Evolutionary conservation across 2,888 invertebrate genomes (phyloP).

Genomic region (Parnassius smintheus): DNA sequence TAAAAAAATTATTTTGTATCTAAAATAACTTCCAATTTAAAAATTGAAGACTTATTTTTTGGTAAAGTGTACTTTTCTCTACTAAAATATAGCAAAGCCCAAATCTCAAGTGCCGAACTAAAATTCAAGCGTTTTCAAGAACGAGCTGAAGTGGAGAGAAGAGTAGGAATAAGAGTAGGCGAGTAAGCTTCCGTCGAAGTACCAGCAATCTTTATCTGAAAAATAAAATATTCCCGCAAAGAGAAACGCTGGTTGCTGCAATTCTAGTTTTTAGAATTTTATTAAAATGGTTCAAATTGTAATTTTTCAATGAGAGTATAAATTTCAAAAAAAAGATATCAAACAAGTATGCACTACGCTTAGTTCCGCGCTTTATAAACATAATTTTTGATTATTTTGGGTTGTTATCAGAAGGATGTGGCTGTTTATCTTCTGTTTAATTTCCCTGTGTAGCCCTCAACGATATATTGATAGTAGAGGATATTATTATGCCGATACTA

Average conservation of each 20-base stretch:
- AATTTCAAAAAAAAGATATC: background rate
- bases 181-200: conserved; percentile 10
- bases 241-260: background rate
- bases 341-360: too few relatives aligned
- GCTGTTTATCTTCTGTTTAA: too few relatives aligned
- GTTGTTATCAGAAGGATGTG: too few relatives aligned
- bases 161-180: conserved; percentile 15
- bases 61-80: background rate
- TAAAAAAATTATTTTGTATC: background rate
- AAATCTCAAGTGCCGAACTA: conserved; percentile 14
- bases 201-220: background rate
- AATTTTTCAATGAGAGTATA: background rate
- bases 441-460: too few relatives aligned
- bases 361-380: too few relatives aligned
- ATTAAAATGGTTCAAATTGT: background rate
- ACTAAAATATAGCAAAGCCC: conserved; percentile 1
- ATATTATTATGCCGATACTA: too few relatives aligned
- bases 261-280: background rate
- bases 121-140: conserved; percentile 12
- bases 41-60: too few relatives aligned
- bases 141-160: background rate
- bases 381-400: too few relatives aligned
- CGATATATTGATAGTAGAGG: too few relatives aligned
- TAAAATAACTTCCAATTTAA: background rate
- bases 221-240: conserved; percentile 5